phyloP scores from a whole-genome alignment of 2,888 invertebrate species.

The Mythimna pallens region DNA sequence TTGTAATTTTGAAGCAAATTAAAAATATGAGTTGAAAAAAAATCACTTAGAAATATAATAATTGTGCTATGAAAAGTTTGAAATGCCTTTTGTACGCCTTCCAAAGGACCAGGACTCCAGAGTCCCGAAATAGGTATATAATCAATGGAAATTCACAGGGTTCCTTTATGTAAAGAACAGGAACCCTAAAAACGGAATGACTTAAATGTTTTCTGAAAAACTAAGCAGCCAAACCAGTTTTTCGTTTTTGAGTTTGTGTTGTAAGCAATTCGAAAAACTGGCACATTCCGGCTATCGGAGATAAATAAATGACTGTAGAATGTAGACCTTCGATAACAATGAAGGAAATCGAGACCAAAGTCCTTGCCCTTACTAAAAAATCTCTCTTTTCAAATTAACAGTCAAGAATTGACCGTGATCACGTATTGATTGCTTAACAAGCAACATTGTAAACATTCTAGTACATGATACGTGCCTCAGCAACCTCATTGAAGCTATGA shows the following conservation, averaged over 20 bases:
- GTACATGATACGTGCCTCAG: conserved; percentile 56
- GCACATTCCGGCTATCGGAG: background rate
- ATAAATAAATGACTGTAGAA: background rate
- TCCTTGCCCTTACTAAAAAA: conserved; percentile 50
- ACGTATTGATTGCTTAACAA: conserved; percentile 55
- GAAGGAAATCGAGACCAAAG: conserved; percentile 26
- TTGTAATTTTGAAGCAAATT: too few relatives aligned
- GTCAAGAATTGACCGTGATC: conserved; percentile 45
- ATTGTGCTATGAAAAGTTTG: too few relatives aligned
- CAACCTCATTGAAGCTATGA: conserved; percentile 30
- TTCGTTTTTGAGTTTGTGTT: background rate
- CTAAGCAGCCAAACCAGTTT: background rate
- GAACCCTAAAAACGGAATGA: background rate
- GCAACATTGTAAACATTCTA: conserved; percentile 46
- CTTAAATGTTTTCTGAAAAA: background rate
- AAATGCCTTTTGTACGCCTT: too few relatives aligned
- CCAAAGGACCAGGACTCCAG: too few relatives aligned
- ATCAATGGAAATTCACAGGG: background rate
- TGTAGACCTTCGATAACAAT: conserved; percentile 27
- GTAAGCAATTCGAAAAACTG: background rate
- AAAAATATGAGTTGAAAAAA: too few relatives aligned
- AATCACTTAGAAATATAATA: too few relatives aligned
- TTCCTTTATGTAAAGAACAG: background rate
- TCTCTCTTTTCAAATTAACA: conserved; percentile 56
- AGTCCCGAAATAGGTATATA: too few relatives aligned